Conservation (phyloP, 2,888 invertebrate genomes). For the Diplazon laetatorius region DNA sequence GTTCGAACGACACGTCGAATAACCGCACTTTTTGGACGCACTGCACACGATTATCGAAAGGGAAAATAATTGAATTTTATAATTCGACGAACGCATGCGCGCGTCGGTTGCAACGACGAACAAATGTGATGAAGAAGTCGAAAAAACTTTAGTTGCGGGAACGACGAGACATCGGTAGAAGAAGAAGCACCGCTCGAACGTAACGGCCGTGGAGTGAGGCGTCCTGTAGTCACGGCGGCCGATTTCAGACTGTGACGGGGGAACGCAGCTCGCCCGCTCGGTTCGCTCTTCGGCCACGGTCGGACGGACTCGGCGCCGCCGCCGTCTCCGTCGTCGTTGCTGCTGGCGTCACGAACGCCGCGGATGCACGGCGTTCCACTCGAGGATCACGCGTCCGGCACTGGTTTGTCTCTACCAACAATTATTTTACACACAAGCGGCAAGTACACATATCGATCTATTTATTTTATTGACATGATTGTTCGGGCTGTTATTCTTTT, state of each 20-base stretch:
- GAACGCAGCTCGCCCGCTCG: slow-evolving; percentile 73
- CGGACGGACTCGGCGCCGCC: slow-evolving; percentile 23
- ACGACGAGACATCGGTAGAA: slow-evolving; percentile 63
- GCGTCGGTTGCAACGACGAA: background rate
- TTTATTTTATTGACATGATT: too few species aligned
- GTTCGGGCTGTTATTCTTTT: too few species aligned
- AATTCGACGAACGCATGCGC: background rate
- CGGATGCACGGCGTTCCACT: slow-evolving; percentile 8
- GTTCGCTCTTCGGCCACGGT: slow-evolving; percentile 71
- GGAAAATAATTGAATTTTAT: background rate
- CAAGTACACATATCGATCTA: too few species aligned
- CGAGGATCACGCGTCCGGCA: slow-evolving; percentile 1
- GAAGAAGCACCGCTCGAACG: slow-evolving; percentile 54
- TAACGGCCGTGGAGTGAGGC: slow-evolving; percentile 58
- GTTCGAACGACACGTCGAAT: slow-evolving; percentile 17
- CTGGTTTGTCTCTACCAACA: background rate
- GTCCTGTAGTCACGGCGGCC: slow-evolving; percentile 79
- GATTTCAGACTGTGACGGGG: slow-evolving; percentile 80
- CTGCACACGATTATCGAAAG: slow-evolving; percentile 32
- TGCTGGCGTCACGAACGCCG: background rate
- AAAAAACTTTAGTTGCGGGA: slow-evolving; percentile 59
- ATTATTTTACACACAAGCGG: too few species aligned
- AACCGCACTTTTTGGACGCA: slow-evolving; percentile 30
- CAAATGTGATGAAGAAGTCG: slow-evolving; percentile 24
- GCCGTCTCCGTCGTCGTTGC: background rate